These are phyloP conservation scores for Tetragonula carbonaria DNA, from an alignment of 2,888 invertebrate genomes.

Conservation along the genomic window DNA sequence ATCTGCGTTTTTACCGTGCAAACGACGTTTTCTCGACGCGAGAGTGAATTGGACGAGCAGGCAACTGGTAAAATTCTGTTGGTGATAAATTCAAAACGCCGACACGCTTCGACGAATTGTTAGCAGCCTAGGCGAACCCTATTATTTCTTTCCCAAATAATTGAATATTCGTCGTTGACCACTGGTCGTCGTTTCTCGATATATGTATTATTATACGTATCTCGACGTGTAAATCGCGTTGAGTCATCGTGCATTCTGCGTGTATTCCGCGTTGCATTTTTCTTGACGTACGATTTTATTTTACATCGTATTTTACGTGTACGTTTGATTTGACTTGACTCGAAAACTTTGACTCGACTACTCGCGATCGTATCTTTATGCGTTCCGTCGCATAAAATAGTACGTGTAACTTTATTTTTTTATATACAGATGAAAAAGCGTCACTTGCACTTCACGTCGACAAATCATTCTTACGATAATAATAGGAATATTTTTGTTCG, in stretches of 20 bases:
- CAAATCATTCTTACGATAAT: too few species aligned
- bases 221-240: slow-evolving; percentile 24
- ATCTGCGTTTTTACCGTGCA: background rate
- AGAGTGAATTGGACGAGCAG: slow-evolving; percentile 29
- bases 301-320: too few species aligned
- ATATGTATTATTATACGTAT: background rate
- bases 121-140: background rate
- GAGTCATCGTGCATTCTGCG: slow-evolving; percentile 41
- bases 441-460: too few species aligned
- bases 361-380: too few species aligned
- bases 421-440: background rate
- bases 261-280: slow-evolving; percentile 11
- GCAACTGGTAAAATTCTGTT: slow-evolving; percentile 13
- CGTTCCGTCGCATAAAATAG: too few species aligned
- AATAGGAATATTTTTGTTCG: too few species aligned
- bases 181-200: background rate
- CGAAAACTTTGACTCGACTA: too few species aligned
- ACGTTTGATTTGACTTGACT: too few species aligned
- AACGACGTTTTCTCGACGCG: slow-evolving; percentile 10
- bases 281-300: too few species aligned
- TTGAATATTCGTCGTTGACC: slow-evolving; percentile 1
- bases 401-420: background rate
- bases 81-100: background rate
- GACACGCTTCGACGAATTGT: background rate
- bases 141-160: background rate